These are phyloP conservation scores for Brachionus asplanchnoidis DNA, from an alignment of 1,140 invertebrate genomes.

Conservation along the genomic window DNA sequence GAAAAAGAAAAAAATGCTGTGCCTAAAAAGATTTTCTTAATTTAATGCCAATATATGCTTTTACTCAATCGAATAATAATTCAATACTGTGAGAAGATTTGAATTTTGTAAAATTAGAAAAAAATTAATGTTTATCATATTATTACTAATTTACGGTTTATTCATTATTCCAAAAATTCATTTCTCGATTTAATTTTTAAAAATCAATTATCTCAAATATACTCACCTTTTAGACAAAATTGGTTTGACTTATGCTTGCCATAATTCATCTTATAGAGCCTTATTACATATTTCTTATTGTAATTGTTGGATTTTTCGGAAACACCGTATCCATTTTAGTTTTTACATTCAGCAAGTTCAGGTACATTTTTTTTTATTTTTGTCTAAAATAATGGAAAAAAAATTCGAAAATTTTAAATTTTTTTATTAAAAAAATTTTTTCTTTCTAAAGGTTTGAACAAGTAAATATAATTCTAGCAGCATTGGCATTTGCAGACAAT, in stretches of 20 bases:
- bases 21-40: neutral
- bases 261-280: conserved; percentile 8
- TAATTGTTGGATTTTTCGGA: neutral
- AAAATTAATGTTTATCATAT: neutral
- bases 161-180: too few relatives aligned
- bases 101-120: neutral
- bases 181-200: neutral
- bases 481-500: conserved; percentile 60
- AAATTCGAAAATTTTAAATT: neutral
- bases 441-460: conserved; percentile 57
- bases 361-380: neutral
- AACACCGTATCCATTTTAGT: conserved; percentile 4
- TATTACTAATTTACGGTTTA: neutral
- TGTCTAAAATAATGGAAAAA: too few relatives aligned
- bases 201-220: neutral
- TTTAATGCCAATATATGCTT: neutral
- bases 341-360: neutral
- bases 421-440: neutral
- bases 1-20: neutral
- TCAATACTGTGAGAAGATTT: neutral
- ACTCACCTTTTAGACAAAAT: neutral
- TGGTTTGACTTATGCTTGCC: neutral
- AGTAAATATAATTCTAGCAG: conserved; percentile 61
- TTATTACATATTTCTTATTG: neutral
- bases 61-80: neutral